Evolutionary conservation across 2,888 invertebrate species (phyloP).

Genomic region (Thymelicus acteon): DNA sequence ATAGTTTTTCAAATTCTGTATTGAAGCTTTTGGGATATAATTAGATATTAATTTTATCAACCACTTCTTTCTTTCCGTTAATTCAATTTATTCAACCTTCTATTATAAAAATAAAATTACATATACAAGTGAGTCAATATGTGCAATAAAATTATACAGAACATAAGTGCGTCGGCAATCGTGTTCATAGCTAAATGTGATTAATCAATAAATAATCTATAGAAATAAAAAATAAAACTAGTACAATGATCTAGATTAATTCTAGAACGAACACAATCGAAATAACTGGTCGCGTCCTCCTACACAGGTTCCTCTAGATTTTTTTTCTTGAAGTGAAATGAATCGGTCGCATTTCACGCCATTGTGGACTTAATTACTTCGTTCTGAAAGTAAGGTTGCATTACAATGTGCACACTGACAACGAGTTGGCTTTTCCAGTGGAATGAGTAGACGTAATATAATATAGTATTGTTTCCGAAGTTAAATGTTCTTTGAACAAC

Average conservation of each 20-base stretch:
- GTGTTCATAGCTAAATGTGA: background rate
- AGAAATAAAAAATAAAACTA: conserved; percentile 13
- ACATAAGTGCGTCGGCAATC: background rate
- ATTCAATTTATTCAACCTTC: too few species aligned
- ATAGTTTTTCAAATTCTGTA: too few species aligned
- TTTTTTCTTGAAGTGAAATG: conserved; percentile 24
- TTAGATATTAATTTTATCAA: too few species aligned
- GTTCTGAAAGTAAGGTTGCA: conserved; percentile 13
- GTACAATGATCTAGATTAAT: conserved; percentile 39
- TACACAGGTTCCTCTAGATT: conserved; percentile 64
- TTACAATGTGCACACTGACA: background rate
- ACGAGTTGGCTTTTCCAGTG: background rate
- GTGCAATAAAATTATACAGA: background rate
- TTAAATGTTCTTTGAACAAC: too few species aligned
- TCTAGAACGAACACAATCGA: conserved; percentile 50
- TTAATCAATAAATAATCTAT: conserved; percentile 10
- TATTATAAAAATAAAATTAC: too few species aligned
- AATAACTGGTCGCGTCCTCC: conserved; percentile 60
- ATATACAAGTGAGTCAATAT: too few species aligned
- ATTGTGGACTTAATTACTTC: conserved; percentile 38
- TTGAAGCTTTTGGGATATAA: too few species aligned
- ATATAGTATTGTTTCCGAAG: too few species aligned
- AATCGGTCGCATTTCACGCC: conserved; percentile 18
- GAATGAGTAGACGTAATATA: too few species aligned
- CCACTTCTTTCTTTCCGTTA: too few species aligned